Evolutionary conservation across 2,888 invertebrate species (phyloP).

Genomic region (Bruchidius siliquastri): DNA sequence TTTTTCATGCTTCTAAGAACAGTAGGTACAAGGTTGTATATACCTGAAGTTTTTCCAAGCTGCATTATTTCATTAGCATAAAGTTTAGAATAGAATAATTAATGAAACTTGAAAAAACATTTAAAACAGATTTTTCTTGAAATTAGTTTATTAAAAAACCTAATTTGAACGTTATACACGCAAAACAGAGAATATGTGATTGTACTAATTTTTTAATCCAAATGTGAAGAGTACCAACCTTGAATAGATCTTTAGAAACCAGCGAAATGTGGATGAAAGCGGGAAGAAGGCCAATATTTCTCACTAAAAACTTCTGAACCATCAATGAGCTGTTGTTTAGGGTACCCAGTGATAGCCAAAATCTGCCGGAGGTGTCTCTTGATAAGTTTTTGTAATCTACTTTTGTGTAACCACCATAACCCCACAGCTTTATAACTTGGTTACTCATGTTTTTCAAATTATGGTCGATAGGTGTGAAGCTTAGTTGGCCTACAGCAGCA

Average conservation of each 20-base stretch:
- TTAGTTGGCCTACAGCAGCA: slow-evolving; percentile 51
- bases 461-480: slow-evolving; percentile 50
- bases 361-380: slow-evolving; percentile 54
- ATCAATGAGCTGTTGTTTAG: slow-evolving; percentile 48
- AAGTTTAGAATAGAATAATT: too few relatives aligned
- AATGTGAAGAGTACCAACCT: slow-evolving; percentile 19
- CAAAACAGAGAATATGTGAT: too few relatives aligned
- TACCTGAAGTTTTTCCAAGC: too few relatives aligned
- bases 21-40: too few relatives aligned
- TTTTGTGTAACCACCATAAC: slow-evolving; percentile 56
- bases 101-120: too few relatives aligned
- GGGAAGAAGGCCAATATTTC: slow-evolving; percentile 54
- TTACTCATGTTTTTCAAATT: slow-evolving; percentile 32
- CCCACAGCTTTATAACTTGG: slow-evolving; percentile 50
- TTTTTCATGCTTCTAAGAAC: too few relatives aligned
- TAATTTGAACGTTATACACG: too few relatives aligned
- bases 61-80: too few relatives aligned
- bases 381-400: slow-evolving; percentile 45
- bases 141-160: too few relatives aligned
- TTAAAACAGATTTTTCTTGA: too few relatives aligned
- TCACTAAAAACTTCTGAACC: slow-evolving; percentile 49
- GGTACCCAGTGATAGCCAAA: slow-evolving; percentile 56
- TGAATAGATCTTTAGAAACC: slow-evolving; percentile 31
- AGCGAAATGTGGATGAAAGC: slow-evolving; percentile 48
- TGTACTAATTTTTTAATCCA: too few relatives aligned